phyloP scores from a whole-genome alignment of 2,797 vertebrate species.

The Takifugu ocellatus region DNA sequence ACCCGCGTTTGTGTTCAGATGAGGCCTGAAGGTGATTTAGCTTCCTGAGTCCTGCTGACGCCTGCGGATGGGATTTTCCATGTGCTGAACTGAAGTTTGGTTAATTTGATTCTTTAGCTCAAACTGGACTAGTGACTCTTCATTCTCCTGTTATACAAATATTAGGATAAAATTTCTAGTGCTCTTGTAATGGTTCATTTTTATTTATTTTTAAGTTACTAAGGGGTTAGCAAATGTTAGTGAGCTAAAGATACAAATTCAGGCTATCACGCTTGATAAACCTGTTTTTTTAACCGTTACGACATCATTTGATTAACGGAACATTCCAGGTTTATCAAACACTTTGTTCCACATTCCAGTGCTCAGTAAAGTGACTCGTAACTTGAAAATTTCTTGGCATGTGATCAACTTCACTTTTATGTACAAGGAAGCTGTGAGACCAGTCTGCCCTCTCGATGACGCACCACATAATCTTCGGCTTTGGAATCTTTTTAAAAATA shows the following conservation, averaged over 20 bases:
- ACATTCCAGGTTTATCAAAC: conserved; percentile 7
- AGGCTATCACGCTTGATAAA: too few species aligned
- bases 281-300: too few species aligned
- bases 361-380: conserved; percentile 18
- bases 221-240: too few species aligned
- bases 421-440: conserved; percentile 6
- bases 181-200: too few species aligned
- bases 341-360: conserved; percentile 8
- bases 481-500: conserved; percentile 14
- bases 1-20: conserved; percentile 26
- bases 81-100: not conserved
- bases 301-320: conserved; percentile 1
- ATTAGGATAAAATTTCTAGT: too few species aligned
- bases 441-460: conserved; percentile 4
- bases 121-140: not conserved
- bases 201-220: too few species aligned
- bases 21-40: conserved; percentile 20
- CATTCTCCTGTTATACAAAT: not conserved
- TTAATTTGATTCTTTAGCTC: not conserved
- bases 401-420: conserved; percentile 21
- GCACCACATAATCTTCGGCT: conserved; percentile 24
- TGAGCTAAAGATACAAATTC: too few species aligned
- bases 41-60: conserved; percentile 20
- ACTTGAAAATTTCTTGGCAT: conserved; percentile 7
- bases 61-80: conserved; percentile 22